A percentile compares a stretch with the other conserved stretches of the same genome.
Conservation (phyloP, 2,888 invertebrate species). For the Stenchaetothrips biformis region DNA sequence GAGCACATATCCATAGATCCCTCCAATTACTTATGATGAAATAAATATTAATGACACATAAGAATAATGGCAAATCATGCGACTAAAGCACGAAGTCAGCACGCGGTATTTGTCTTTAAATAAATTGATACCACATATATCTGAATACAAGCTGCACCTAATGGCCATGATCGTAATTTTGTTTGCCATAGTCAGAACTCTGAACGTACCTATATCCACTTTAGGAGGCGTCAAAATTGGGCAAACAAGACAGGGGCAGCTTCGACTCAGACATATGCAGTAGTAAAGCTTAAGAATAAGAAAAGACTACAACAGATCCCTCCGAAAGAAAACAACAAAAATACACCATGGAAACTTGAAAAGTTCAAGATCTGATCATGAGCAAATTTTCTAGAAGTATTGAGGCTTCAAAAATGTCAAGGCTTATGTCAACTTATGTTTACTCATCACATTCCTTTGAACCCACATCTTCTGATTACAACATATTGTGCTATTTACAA, state of each 20-base stretch:
- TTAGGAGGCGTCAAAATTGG: too few species aligned
- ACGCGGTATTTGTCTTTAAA: too few species aligned
- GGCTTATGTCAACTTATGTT: background rate
- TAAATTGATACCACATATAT: too few species aligned
- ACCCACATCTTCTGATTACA: background rate
- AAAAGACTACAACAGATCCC: background rate
- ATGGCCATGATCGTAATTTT: too few species aligned
- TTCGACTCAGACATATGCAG: background rate
- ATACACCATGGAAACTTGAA: background rate
- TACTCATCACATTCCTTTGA: background rate
- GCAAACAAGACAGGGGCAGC: too few species aligned
- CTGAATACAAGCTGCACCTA: too few species aligned
- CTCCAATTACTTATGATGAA: background rate
- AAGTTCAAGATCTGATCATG: background rate
- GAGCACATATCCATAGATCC: background rate
- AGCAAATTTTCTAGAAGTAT: conserved; percentile 7
- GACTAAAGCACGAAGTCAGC: background rate
- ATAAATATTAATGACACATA: background rate
- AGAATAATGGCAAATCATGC: background rate
- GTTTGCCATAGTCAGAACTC: too few species aligned
- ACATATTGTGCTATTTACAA: background rate
- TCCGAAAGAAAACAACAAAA: background rate
- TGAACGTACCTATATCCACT: too few species aligned
- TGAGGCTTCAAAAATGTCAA: background rate
- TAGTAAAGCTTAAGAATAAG: background rate